These are phyloP conservation scores for Caenorhabditis sp. DNA, from an alignment of 2,888 invertebrate species.

Conservation along the genomic window DNA sequence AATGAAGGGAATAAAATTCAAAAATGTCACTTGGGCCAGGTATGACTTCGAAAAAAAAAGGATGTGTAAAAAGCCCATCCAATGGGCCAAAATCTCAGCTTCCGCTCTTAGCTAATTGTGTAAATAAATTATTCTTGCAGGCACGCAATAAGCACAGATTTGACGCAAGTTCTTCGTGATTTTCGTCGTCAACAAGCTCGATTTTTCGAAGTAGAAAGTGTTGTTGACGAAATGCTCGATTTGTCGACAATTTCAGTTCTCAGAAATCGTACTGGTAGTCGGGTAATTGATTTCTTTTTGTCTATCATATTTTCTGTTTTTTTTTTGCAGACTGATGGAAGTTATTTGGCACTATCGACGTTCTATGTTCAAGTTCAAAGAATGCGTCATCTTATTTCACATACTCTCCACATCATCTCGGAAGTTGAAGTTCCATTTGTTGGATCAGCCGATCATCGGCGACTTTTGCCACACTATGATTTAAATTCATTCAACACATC, in stretches of 20 bases:
- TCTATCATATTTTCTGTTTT: background rate
- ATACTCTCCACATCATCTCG: slow-evolving; percentile 14
- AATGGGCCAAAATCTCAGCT: no score
- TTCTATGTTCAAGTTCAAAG: slow-evolving; percentile 18
- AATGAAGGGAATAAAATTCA: slow-evolving; percentile 5
- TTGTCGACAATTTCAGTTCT: slow-evolving; percentile 9
- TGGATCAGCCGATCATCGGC: slow-evolving; percentile 4
- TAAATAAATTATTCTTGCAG: slow-evolving; percentile 2
- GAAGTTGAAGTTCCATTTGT: slow-evolving; percentile 25
- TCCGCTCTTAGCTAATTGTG: no score
- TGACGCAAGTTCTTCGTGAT: slow-evolving; percentile 2
- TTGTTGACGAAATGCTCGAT: slow-evolving; percentile 20
- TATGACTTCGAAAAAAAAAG: no score
- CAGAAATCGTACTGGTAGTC: background rate
- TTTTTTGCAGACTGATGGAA: slow-evolving; percentile 10
- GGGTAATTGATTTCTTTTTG: background rate
- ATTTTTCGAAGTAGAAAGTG: slow-evolving; percentile 12
- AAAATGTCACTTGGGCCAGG: no score
- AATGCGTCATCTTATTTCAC: slow-evolving; percentile 20
- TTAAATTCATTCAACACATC: background rate
- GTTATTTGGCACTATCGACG: slow-evolving; percentile 15
- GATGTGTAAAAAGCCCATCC: no score
- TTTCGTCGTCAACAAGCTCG: slow-evolving; percentile 11
- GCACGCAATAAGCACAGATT: slow-evolving; percentile 25
- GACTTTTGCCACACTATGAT: slow-evolving; percentile 26